Evolutionary conservation across 1,140 invertebrate genomes (phyloP).

Genomic region (Schmidtea mediterranea): DNA sequence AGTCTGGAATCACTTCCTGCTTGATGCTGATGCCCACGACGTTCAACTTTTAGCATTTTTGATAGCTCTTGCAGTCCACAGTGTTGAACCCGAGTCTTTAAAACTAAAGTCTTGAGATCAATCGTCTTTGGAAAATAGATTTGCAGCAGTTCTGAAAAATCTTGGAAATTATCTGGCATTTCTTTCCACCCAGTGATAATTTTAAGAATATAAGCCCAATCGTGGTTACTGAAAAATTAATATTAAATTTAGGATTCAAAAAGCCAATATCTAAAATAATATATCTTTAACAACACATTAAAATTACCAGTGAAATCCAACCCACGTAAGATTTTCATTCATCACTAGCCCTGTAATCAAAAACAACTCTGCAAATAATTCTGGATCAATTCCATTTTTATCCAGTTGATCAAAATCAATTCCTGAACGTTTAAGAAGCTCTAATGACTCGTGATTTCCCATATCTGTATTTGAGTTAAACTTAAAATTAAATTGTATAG

Average conservation of each 20-base stretch:
- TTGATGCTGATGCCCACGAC: conserved; percentile 6
- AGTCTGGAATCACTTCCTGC: conserved; percentile 6
- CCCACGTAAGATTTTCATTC: conserved; percentile 34
- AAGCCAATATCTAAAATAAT: too few species aligned
- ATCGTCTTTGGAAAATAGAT: conserved; percentile 2
- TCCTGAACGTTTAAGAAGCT: conserved; percentile 47
- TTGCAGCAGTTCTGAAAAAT: conserved; percentile 1
- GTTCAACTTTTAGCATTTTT: conserved; percentile 1
- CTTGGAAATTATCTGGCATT: neutral
- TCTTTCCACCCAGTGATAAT: neutral
- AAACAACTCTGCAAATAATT: conserved; percentile 78
- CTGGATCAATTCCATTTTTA: conserved; percentile 78
- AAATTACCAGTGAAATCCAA: neutral
- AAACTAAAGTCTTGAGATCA: conserved; percentile 4
- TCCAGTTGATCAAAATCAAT: conserved; percentile 90
- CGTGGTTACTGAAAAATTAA: neutral
- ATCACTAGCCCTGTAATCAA: conserved; percentile 85
- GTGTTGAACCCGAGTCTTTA: neutral
- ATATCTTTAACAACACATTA: too few species aligned
- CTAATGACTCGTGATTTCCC: conserved; percentile 46
- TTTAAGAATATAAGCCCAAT: neutral
- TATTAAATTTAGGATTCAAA: too few species aligned
- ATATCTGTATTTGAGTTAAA: conserved; percentile 64
- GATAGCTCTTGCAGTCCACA: conserved; percentile 3
- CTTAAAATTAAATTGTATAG: conserved; percentile 95